A percentile compares a stretch with the other conserved stretches of the same genome.
Conservation (phyloP, 2,888 invertebrate species). For the Campopleginae sp. region DNA sequence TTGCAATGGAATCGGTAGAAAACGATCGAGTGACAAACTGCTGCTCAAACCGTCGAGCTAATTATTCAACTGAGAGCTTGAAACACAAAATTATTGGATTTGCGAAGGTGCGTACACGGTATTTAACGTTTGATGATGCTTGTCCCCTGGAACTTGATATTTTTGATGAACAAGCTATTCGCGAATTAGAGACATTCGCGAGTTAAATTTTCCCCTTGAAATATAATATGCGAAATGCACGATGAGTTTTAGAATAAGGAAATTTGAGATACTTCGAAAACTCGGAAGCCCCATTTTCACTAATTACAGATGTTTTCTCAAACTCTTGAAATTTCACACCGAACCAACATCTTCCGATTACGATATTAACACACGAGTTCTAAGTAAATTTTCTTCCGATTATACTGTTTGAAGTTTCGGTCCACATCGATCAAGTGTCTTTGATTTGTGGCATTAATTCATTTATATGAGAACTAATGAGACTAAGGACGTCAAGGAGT, state of each 20-base stretch:
- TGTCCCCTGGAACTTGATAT: constrained; percentile 41
- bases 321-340: constrained; percentile 38
- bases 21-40: background rate
- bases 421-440: background rate
- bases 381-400: background rate
- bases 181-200: constrained; percentile 33
- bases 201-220: constrained; percentile 20
- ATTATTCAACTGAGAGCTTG: background rate
- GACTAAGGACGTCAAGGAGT: background rate
- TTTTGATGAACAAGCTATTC: constrained; percentile 15
- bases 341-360: constrained; percentile 40
- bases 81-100: background rate
- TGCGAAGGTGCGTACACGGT: background rate
- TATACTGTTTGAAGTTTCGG: background rate
- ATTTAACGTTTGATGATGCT: constrained; percentile 13
- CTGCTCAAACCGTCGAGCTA: constrained; percentile 4
- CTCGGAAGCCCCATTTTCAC: background rate
- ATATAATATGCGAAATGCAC: constrained; percentile 43
- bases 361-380: background rate
- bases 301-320: background rate
- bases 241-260: background rate
- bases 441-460: background rate
- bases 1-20: background rate
- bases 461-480: background rate
- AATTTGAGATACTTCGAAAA: background rate